phyloP scores from a whole-genome alignment of 2,797 vertebrate species.

The Lagothrix lagotricha region DNA sequence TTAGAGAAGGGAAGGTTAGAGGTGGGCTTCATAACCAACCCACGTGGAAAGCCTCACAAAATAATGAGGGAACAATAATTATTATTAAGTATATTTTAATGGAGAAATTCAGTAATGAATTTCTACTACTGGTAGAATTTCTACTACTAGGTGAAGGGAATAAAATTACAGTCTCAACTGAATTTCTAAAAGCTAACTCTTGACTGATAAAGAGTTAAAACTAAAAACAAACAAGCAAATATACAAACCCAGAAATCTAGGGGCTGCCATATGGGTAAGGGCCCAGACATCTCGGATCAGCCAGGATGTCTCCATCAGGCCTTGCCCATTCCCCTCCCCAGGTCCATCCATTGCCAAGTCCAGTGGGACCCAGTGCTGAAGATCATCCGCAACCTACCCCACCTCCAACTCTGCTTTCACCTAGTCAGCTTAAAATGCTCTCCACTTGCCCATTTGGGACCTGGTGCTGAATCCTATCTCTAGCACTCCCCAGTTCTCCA shows the following conservation, averaged over 20 bases:
- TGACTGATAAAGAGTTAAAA: not conserved
- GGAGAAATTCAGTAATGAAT: not conserved
- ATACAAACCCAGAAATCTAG: not conserved
- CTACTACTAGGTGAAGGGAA: not conserved
- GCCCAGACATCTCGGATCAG: too few relatives aligned
- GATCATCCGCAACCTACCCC: too few relatives aligned
- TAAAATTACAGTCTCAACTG: not conserved
- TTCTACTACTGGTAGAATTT: too few relatives aligned
- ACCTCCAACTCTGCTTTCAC: too few relatives aligned
- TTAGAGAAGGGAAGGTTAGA: too few relatives aligned
- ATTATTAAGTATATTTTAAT: not conserved
- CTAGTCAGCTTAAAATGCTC: too few relatives aligned
- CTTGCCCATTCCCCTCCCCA: too few relatives aligned
- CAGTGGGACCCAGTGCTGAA: not conserved
- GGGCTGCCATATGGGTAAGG: accelerated
- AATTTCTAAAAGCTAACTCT: not conserved
- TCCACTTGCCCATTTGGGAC: too few relatives aligned
- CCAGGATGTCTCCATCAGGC: not conserved
- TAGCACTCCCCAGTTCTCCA: too few relatives aligned
- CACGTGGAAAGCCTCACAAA: not conserved
- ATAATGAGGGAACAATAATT: not conserved
- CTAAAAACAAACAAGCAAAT: not conserved
- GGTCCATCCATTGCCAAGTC: accelerated
- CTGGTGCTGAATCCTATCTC: too few relatives aligned
- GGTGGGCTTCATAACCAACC: not conserved